Evolutionary conservation across 2,797 vertebrate species (phyloP).

Genomic region (Limnodromus scolopaceus): DNA sequence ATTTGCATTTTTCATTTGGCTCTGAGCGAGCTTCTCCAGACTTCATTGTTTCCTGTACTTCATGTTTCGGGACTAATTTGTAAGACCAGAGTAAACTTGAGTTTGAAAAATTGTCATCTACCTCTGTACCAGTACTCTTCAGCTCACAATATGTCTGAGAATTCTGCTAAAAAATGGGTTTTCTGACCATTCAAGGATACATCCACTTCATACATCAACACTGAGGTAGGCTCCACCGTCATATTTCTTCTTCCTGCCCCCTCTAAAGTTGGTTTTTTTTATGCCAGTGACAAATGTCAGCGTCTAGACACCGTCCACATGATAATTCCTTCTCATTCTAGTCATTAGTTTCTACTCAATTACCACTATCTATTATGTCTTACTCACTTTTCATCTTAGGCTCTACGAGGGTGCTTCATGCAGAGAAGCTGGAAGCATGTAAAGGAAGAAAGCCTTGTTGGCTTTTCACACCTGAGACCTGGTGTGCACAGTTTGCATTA

Average conservation of each 20-base stretch:
- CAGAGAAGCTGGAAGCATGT: background rate
- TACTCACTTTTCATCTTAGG: background rate
- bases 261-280: background rate
- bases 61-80: background rate
- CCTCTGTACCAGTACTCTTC: background rate
- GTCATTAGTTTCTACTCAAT: background rate
- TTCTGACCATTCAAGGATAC: background rate
- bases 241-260: background rate
- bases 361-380: background rate
- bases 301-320: background rate
- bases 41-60: background rate
- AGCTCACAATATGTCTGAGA: background rate
- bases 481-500: background rate
- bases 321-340: background rate
- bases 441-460: background rate
- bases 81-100: background rate
- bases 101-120: background rate
- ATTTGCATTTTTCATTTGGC: background rate
- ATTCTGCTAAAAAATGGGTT: constrained; percentile 6
- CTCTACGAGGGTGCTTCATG: background rate
- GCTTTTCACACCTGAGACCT: background rate
- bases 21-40: background rate
- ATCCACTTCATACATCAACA: background rate
- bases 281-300: background rate
- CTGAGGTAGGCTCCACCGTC: background rate